Percentiles rank a stretch among this genome's conserved stretches.
These are phyloP conservation scores for Alloscopus bannaensis DNA, from an alignment of 2,888 invertebrate genomes.

Conservation along the genomic window DNA sequence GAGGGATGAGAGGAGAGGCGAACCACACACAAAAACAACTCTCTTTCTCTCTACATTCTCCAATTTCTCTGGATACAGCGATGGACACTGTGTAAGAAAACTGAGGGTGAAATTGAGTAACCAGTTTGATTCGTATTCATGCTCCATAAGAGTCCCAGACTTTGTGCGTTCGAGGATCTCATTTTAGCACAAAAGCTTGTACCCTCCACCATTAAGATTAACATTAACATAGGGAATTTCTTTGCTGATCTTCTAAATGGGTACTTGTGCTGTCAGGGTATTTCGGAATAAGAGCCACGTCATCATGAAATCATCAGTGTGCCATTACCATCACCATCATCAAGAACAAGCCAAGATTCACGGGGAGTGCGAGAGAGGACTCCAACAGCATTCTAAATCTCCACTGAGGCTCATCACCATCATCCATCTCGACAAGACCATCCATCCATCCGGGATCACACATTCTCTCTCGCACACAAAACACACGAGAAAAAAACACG, in stretches of 20 bases:
- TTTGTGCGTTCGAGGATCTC: no score
- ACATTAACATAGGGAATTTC: constrained; percentile 9
- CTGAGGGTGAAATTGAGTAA: no score
- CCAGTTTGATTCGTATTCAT: no score
- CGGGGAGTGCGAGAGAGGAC: constrained; percentile 7
- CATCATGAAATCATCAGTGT: constrained; percentile 60
- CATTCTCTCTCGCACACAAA: constrained; percentile 6
- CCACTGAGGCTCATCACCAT: constrained; percentile 53
- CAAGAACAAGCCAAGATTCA: constrained; percentile 6
- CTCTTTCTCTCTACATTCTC: no score
- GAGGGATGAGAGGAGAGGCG: neutral
- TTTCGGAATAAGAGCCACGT: constrained; percentile 34
- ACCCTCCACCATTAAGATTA: no score
- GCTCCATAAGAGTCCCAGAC: no score
- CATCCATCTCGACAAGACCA: constrained; percentile 33
- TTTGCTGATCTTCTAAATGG: constrained; percentile 10
- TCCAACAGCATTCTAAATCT: constrained; percentile 40
- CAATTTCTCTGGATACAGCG: no score
- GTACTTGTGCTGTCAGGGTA: neutral
- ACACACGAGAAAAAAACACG: no score
- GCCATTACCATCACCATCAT: constrained; percentile 60
- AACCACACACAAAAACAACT: no score
- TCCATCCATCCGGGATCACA: constrained; percentile 13
- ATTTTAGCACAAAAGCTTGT: no score
- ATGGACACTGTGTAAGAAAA: no score